These are phyloP conservation scores for Gibbula magus DNA, from an alignment of 2,888 invertebrate species.

Conservation along the genomic window DNA sequence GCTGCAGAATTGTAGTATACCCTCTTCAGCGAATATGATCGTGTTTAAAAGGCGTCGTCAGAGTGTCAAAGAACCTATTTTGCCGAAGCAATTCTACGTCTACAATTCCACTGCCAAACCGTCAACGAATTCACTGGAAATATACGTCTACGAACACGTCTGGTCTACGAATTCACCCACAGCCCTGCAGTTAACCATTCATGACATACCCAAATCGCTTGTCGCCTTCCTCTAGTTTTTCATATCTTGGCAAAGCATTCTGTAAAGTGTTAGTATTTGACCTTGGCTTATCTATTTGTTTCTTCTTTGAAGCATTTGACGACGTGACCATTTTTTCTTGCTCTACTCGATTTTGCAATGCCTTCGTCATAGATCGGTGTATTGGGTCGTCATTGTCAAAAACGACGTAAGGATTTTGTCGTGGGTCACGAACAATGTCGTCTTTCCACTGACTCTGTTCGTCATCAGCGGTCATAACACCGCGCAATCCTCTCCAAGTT, in stretches of 20 bases:
- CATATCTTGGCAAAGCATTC: conserved; percentile 28
- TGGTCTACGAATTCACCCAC: no score
- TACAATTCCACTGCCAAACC: no score
- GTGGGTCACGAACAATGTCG: conserved; percentile 28
- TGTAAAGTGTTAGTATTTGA: neutral
- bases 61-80: no score
- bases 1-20: no score
- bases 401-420: conserved; percentile 32
- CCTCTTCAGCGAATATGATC: no score
- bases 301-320: neutral
- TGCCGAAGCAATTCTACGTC: no score
- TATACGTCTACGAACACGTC: no score
- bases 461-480: conserved; percentile 28
- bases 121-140: no score
- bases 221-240: conserved; percentile 42
- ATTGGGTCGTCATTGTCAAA: conserved; percentile 39
- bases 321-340: neutral
- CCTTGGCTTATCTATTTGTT: neutral
- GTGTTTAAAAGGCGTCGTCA: no score
- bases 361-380: conserved; percentile 27
- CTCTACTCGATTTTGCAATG: neutral
- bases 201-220: conserved; percentile 42
- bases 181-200: no score
- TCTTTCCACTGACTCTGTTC: conserved; percentile 25
- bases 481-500: conserved; percentile 23